Conservation (phyloP, 1,140 invertebrate species). For the Drosophila kanapiae region DNA sequence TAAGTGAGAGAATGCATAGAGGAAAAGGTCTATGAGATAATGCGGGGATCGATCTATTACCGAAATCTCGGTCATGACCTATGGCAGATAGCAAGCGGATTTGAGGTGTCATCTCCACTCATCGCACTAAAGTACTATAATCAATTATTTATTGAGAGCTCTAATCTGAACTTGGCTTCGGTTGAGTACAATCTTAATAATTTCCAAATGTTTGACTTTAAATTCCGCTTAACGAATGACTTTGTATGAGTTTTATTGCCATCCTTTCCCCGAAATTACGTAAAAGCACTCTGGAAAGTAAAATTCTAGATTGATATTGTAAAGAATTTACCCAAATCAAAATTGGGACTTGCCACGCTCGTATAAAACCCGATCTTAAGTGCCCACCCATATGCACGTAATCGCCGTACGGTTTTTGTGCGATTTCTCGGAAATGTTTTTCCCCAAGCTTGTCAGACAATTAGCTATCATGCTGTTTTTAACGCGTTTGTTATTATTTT, state of each 20-base stretch:
- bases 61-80: background rate
- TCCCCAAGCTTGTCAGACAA: conserved; percentile 31
- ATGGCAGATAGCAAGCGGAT: too few species aligned
- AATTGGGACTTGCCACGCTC: conserved; percentile 20
- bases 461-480: conserved; percentile 10
- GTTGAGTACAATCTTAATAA: background rate
- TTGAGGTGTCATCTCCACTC: background rate
- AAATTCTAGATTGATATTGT: background rate
- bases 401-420: conserved; percentile 9
- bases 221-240: background rate
- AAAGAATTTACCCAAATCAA: conserved; percentile 25
- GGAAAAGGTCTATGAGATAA: conserved; percentile 1
- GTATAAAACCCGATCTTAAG: conserved; percentile 33
- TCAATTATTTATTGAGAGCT: background rate
- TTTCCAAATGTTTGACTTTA: background rate
- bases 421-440: conserved; percentile 48
- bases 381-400: conserved; percentile 16
- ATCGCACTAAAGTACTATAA: too few species aligned
- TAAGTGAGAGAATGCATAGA: background rate
- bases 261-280: background rate
- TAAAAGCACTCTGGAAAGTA: background rate
- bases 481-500: conserved; percentile 2
- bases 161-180: background rate
- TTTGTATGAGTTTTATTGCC: too few species aligned
- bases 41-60: conserved; percentile 1